Evolutionary conservation across 2,797 vertebrate species (phyloP).

Genomic region (Schizothorax lantsangensis): DNA sequence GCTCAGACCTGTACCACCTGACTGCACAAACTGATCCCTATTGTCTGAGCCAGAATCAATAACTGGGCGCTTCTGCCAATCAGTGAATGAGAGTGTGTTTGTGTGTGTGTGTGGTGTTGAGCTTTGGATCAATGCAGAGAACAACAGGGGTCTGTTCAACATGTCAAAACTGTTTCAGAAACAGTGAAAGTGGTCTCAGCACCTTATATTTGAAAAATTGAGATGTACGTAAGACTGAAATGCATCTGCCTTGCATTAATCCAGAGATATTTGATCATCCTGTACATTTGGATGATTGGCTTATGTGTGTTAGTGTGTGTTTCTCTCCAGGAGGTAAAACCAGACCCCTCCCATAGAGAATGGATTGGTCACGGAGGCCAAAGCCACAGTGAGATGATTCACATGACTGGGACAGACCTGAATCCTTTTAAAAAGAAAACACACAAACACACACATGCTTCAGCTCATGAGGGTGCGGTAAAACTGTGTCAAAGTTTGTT

Average conservation of each 20-base stretch:
- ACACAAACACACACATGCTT: slow-evolving; percentile 12
- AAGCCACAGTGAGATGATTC: background rate
- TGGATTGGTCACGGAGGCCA: background rate
- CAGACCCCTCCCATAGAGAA: slow-evolving; percentile 10
- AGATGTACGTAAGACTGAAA: background rate
- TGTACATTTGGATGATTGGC: background rate
- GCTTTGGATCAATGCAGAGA: slow-evolving; percentile 42
- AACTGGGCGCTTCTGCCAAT: slow-evolving; percentile 16
- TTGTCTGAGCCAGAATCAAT: slow-evolving; percentile 41
- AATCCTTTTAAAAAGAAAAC: background rate
- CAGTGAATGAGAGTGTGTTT: slow-evolving; percentile 29
- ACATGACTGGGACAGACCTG: slow-evolving; percentile 51
- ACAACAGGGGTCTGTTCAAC: slow-evolving; percentile 20
- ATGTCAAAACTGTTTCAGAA: slow-evolving; percentile 23
- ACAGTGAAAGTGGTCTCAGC: background rate
- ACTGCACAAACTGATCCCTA: slow-evolving; percentile 39
- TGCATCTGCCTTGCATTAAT: background rate
- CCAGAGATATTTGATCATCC: background rate
- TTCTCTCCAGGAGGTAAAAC: slow-evolving; percentile 54
- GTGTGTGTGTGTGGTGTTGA: background rate
- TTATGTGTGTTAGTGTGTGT: slow-evolving; percentile 51
- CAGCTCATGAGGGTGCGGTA: slow-evolving; percentile 15
- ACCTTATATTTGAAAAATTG: background rate
- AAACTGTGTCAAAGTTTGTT: slow-evolving; percentile 10
- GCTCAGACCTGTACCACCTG: slow-evolving; percentile 13